phyloP scores from a whole-genome alignment of 1,140 invertebrate species.

The Caenorhabditis inopinata region DNA sequence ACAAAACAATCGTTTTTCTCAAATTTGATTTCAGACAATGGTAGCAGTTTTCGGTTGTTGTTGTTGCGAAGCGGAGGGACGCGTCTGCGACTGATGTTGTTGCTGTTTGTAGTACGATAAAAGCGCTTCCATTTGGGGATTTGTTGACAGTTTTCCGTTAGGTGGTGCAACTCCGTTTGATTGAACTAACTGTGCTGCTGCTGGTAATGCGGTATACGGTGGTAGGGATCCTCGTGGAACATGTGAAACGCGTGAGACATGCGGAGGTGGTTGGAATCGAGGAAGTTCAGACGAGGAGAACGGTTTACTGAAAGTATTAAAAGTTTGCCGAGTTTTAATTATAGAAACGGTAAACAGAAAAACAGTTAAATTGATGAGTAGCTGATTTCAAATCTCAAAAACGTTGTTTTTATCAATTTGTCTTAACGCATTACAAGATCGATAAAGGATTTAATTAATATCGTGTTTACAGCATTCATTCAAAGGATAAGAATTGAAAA shows the following conservation, averaged over 20 bases:
- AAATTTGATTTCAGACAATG: constrained; percentile 18
- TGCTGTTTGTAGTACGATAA: constrained; percentile 39
- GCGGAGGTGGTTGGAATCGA: constrained; percentile 19
- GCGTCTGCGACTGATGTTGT: neutral
- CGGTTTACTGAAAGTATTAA: neutral
- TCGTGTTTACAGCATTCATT: too few species aligned
- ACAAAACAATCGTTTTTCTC: neutral
- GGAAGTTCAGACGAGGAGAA: constrained; percentile 8
- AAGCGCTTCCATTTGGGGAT: constrained; percentile 48
- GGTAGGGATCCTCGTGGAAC: constrained; percentile 30
- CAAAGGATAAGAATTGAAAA: too few species aligned
- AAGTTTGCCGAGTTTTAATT: too few species aligned
- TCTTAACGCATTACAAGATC: too few species aligned
- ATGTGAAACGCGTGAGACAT: neutral
- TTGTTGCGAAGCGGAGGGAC: neutral
- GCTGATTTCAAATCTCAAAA: too few species aligned
- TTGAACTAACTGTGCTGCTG: neutral
- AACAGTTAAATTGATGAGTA: too few species aligned
- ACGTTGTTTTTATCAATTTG: too few species aligned
- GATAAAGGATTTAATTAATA: too few species aligned
- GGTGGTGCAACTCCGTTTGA: neutral
- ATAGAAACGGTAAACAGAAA: too few species aligned
- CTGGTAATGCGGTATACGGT: neutral
- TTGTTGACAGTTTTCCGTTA: constrained; percentile 1
- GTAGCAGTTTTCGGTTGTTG: constrained; percentile 36